Evolutionary conservation across 2,797 vertebrate species (phyloP).

Genomic region (Hemitrygon akajei): DNA sequence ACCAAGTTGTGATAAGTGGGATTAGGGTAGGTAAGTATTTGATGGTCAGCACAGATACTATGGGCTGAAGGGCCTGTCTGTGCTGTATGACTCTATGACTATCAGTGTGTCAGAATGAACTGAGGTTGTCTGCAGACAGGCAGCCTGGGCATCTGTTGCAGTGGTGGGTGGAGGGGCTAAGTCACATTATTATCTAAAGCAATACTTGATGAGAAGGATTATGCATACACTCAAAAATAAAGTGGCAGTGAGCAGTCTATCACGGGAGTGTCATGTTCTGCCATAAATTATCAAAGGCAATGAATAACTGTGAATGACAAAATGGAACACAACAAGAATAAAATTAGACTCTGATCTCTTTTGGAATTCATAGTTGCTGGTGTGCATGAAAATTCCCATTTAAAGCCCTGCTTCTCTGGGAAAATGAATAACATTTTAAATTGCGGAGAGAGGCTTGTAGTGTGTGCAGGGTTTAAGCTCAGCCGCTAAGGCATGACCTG

Average conservation of each 20-base stretch:
- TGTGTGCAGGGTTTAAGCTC: neutral
- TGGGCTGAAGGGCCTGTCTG: too few species aligned
- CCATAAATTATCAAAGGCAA: neutral
- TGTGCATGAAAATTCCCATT: neutral
- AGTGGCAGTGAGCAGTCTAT: neutral
- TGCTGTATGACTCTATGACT: too few species aligned
- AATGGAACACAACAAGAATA: neutral
- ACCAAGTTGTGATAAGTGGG: too few species aligned
- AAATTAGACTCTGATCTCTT: neutral
- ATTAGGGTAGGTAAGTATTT: too few species aligned
- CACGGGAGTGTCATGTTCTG: neutral
- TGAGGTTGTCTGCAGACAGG: neutral
- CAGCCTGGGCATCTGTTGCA: neutral
- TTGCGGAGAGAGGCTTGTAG: neutral
- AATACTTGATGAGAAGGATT: neutral
- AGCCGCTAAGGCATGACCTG: neutral
- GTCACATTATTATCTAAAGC: neutral
- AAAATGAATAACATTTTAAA: neutral
- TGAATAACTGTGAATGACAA: slow-evolving; percentile 15
- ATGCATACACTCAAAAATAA: neutral
- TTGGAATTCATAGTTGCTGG: neutral
- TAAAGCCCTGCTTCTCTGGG: neutral
- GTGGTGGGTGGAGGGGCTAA: neutral
- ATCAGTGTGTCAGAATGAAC: neutral
- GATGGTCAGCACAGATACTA: too few species aligned